phyloP scores from a whole-genome alignment of 2,113 vertebrate genomes.

The Charadrius vociferus region DNA sequence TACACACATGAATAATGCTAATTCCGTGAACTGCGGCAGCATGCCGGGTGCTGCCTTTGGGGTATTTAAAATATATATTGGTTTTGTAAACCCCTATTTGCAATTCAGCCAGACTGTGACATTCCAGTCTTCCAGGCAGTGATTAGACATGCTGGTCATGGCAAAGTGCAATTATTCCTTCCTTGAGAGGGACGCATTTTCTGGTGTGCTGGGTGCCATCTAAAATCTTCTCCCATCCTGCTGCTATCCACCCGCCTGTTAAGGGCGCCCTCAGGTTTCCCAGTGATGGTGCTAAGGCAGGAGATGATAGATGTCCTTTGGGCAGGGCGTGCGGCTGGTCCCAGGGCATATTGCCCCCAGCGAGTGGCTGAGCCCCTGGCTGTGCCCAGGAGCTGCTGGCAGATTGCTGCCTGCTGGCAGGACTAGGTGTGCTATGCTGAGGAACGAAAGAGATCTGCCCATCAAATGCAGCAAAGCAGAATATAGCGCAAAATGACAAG shows the following conservation, averaged over 20 bases:
- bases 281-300: not conserved
- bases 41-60: not conserved
- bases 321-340: not conserved
- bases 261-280: not conserved
- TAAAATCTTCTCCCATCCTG: not conserved
- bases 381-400: not conserved
- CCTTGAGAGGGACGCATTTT: not conserved
- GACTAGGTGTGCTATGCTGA: rapidly evolving
- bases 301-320: not conserved
- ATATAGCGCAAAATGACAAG: rapidly evolving
- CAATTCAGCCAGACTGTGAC: not conserved
- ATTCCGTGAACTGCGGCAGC: not conserved
- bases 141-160: not conserved
- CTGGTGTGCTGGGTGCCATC: too few relatives aligned
- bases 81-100: not conserved
- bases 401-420: not conserved
- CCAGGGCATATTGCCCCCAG: not conserved
- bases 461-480: not conserved
- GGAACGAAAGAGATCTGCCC: not conserved
- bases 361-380: not conserved
- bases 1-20: not conserved
- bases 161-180: not conserved
- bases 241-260: too few relatives aligned
- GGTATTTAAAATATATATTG: not conserved
- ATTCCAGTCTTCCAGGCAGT: not conserved